A percentile compares a stretch with the other conserved stretches of the same genome.
These are phyloP conservation scores for Polylopha cassiicola DNA, from an alignment of 2,888 invertebrate genomes.

Conservation along the genomic window DNA sequence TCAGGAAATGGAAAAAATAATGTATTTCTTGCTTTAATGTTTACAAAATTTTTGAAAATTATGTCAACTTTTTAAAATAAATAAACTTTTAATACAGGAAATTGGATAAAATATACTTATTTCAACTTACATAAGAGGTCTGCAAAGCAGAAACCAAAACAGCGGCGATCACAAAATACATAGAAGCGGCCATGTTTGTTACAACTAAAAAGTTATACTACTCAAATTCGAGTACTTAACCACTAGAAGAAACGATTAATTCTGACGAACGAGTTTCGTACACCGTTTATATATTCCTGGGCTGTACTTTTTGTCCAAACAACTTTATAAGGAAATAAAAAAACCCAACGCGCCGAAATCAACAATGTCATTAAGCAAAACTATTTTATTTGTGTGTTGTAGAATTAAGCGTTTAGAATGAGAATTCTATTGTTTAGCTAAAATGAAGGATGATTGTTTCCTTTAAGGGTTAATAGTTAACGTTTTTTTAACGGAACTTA, in stretches of 20 bases:
- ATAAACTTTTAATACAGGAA: too few species aligned
- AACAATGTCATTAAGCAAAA: constrained; percentile 3
- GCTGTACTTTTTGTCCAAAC: constrained; percentile 2
- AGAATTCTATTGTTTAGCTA: too few species aligned
- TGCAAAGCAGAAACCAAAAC: not conserved
- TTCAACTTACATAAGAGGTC: too few species aligned
- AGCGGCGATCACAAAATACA: constrained; percentile 1
- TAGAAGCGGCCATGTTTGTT: constrained; percentile 1
- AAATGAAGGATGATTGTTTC: too few species aligned
- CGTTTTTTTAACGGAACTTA: too few species aligned
- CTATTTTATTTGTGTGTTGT: not conserved
- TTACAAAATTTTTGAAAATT: too few species aligned
- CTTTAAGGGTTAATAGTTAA: too few species aligned
- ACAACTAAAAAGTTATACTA: too few species aligned
- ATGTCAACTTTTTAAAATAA: too few species aligned
- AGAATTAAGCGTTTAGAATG: not conserved
- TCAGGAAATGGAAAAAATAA: too few species aligned
- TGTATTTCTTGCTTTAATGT: too few species aligned
- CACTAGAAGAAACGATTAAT: constrained; percentile 8
- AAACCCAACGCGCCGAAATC: constrained; percentile 3
- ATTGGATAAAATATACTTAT: too few species aligned
- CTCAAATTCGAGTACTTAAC: constrained; percentile 4
- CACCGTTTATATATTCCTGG: constrained; percentile 9
- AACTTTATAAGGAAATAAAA: constrained; percentile 5
- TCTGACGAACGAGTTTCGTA: not conserved